A percentile compares a stretch with the other conserved stretches of the same genome.
phyloP scores from a whole-genome alignment of 2,797 vertebrate species.

The Thaleichthys pacificus region DNA sequence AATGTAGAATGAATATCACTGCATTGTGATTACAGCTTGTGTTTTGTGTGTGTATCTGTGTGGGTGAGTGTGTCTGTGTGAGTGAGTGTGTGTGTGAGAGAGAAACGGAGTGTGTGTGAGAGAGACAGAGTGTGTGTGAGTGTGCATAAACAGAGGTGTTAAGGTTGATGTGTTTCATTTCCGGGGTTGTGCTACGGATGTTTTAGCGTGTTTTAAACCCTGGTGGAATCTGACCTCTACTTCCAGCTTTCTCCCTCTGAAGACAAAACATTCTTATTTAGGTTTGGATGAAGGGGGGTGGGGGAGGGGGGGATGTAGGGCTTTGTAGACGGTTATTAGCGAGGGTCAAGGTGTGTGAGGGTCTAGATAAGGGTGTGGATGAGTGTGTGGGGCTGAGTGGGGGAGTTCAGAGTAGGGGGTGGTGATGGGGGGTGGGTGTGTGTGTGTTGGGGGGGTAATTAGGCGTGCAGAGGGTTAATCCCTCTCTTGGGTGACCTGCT shows the following conservation, averaged over 20 bases:
- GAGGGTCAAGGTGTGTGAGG: neutral
- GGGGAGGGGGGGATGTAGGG: neutral
- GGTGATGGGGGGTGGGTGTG: neutral
- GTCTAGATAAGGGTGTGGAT: neutral
- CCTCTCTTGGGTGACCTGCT: conserved; percentile 66
- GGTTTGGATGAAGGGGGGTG: conserved; percentile 19
- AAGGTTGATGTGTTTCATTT: conserved; percentile 46
- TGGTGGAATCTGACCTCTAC: conserved; percentile 57
- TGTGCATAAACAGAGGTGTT: conserved; percentile 18
- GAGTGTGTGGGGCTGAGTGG: neutral
- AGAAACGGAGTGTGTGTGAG: too few species aligned
- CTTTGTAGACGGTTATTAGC: neutral
- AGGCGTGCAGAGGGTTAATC: conserved; percentile 64
- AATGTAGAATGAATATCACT: too few species aligned
- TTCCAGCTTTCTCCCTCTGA: conserved; percentile 51
- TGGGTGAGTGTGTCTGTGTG: too few species aligned
- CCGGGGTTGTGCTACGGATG: conserved; percentile 41
- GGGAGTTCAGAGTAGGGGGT: neutral
- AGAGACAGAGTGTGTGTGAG: neutral
- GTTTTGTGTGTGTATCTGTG: neutral
- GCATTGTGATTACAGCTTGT: neutral
- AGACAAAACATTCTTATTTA: conserved; percentile 72
- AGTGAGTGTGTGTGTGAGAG: too few species aligned
- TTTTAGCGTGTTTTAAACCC: conserved; percentile 50
- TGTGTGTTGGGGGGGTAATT: conserved; percentile 47